phyloP scores from a whole-genome alignment of 2,113 vertebrate species.

The Egretta garzetta region DNA sequence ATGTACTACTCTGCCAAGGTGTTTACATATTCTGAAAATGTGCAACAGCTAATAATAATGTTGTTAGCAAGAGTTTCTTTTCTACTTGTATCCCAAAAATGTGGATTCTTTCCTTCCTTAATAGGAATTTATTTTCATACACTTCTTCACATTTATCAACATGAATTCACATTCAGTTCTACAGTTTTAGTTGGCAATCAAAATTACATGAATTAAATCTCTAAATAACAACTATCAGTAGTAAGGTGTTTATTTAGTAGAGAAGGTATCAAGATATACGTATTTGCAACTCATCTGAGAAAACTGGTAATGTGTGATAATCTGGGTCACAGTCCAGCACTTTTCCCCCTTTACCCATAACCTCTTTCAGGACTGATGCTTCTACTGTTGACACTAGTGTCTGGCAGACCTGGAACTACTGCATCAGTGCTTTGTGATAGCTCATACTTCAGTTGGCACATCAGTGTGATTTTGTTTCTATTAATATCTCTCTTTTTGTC shows the following conservation, averaged over 20 bases:
- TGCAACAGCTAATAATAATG: neutral
- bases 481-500: neutral
- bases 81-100: neutral
- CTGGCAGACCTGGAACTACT: neutral
- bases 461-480: neutral
- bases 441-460: neutral
- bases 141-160: neutral
- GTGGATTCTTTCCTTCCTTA: neutral
- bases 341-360: neutral
- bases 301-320: neutral
- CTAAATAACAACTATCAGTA: neutral
- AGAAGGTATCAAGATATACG: neutral
- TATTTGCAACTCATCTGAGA: neutral
- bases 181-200: neutral
- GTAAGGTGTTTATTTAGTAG: neutral
- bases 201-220: neutral
- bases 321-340: neutral
- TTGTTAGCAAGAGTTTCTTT: neutral
- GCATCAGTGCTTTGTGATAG: neutral
- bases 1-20: neutral
- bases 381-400: neutral
- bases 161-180: neutral
- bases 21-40: neutral
- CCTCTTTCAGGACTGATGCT: neutral
- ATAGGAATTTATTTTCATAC: neutral